Percentiles rank a stretch among this genome's conserved stretches.
These are phyloP conservation scores for Pteronura brasiliensis DNA, from an alignment of 2,113 vertebrate genomes.

Conservation along the genomic window DNA sequence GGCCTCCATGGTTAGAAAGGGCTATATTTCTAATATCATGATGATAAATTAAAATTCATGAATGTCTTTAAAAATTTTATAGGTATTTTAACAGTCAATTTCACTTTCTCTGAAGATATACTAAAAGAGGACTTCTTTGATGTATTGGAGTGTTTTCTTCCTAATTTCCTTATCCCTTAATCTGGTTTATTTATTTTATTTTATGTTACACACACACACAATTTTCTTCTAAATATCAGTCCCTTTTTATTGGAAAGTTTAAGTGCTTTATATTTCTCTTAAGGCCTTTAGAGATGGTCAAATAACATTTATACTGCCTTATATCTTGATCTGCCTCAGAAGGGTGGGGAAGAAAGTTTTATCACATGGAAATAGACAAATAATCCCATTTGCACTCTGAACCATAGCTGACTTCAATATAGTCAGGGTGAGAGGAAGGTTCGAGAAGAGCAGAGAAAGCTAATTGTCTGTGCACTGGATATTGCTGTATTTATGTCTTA, in stretches of 20 bases:
- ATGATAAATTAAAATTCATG: conserved; percentile 76
- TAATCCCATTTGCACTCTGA: background rate
- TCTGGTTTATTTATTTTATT: conserved; percentile 53
- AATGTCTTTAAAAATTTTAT: conserved; percentile 62
- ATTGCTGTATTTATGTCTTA: background rate
- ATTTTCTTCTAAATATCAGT: background rate
- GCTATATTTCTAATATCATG: conserved; percentile 60
- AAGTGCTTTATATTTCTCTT: conserved; percentile 21
- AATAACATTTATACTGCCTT: background rate
- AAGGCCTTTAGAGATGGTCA: background rate
- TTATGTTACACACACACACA: background rate
- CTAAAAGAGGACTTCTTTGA: conserved; percentile 60
- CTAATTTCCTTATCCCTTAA: conserved; percentile 47
- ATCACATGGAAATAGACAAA: background rate
- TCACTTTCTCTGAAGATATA: conserved; percentile 58
- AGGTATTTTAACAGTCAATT: conserved; percentile 69
- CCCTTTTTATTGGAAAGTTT: background rate
- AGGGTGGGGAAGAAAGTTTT: background rate
- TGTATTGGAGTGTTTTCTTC: conserved; percentile 41
- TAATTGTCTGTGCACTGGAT: background rate
- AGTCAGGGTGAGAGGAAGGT: background rate
- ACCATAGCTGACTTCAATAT: background rate
- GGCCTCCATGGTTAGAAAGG: conserved; percentile 58
- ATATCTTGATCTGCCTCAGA: background rate
- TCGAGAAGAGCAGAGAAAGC: background rate